Evolutionary conservation across 2,888 invertebrate genomes (phyloP).

Genomic region (Venusia cambrica): DNA sequence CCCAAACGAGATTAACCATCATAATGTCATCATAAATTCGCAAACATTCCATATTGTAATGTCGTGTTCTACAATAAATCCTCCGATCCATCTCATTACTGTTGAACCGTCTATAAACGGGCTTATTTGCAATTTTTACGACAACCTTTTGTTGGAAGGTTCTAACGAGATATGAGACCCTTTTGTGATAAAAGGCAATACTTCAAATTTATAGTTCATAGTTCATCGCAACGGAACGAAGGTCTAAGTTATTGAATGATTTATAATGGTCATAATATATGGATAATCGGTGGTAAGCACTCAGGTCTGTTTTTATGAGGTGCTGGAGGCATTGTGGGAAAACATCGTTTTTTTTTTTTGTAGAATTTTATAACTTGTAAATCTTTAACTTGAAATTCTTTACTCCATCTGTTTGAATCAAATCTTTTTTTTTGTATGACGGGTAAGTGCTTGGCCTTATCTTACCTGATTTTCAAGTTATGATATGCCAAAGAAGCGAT

Average conservation of each 20-base stretch:
- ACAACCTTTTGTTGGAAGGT: constrained; percentile 56
- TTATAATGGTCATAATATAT: constrained; percentile 68
- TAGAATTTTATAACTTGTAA: too few species aligned
- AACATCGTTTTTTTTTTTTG: too few species aligned
- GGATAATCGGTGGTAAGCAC: constrained; percentile 61
- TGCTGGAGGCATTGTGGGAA: constrained; percentile 17
- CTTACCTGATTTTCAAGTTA: too few species aligned
- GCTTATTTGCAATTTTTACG: constrained; percentile 75
- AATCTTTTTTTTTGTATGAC: too few species aligned
- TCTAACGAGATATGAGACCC: constrained; percentile 59
- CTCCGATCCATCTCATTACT: constrained; percentile 56
- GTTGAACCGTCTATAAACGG: constrained; percentile 45
- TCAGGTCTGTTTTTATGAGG: constrained; percentile 18
- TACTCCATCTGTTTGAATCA: too few species aligned
- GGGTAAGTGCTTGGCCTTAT: too few species aligned
- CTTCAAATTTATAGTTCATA: constrained; percentile 79
- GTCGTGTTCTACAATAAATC: constrained; percentile 33
- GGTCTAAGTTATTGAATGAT: constrained; percentile 67
- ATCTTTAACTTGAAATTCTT: too few species aligned
- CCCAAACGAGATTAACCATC: constrained; percentile 20
- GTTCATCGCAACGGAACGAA: constrained; percentile 59
- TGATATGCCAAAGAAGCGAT: too few species aligned
- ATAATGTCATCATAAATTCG: constrained; percentile 30
- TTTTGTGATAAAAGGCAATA: constrained; percentile 64
- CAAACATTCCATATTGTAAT: constrained; percentile 35